These are phyloP conservation scores for Megaceryle alcyon DNA, from an alignment of 2,797 vertebrate species.

Conservation along the genomic window DNA sequence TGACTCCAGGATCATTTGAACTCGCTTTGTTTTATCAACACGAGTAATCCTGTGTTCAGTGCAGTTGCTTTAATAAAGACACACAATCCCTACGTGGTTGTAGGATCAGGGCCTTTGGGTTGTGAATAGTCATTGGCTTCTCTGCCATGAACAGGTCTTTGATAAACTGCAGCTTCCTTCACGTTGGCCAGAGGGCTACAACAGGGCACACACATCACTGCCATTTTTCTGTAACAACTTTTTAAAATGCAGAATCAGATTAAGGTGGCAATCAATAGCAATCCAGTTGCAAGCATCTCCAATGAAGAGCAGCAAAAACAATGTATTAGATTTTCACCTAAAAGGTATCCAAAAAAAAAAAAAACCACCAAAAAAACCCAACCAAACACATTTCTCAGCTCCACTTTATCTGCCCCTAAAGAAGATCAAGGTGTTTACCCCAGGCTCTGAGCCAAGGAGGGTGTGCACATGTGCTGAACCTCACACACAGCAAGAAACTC, in stretches of 20 bases:
- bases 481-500: neutral
- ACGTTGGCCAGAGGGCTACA: conserved; percentile 16
- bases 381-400: neutral
- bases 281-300: neutral
- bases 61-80: neutral
- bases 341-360: neutral
- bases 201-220: neutral
- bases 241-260: conserved; percentile 44
- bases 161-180: conserved; percentile 33
- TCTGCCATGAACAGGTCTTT: conserved; percentile 23
- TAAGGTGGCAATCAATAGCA: conserved; percentile 41
- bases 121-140: conserved; percentile 12
- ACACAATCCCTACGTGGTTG: neutral
- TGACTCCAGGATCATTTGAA: neutral
- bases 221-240: conserved; percentile 20
- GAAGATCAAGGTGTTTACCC: neutral
- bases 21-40: accelerated
- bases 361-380: too few species aligned
- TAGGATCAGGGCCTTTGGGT: neutral
- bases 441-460: neutral
- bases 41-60: neutral
- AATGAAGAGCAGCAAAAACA: conserved; percentile 31
- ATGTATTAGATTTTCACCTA: conserved; percentile 30
- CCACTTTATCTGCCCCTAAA: neutral
- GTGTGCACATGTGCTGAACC: neutral